These are phyloP conservation scores for Columba livia DNA, from an alignment of 2,113 vertebrate genomes.

Conservation along the genomic window DNA sequence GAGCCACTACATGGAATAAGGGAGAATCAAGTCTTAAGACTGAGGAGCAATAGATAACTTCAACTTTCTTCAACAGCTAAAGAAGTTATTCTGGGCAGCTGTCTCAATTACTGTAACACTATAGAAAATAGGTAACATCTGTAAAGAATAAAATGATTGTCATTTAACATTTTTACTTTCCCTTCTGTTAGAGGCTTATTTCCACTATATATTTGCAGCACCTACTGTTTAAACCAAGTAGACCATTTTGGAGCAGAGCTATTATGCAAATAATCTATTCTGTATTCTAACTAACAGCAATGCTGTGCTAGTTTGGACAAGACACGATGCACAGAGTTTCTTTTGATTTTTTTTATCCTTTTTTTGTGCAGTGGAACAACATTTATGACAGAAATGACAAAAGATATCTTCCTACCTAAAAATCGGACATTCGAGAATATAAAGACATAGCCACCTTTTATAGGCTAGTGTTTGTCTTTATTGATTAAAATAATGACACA, in stretches of 20 bases:
- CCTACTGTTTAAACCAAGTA: slow-evolving; percentile 10
- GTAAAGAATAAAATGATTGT: slow-evolving; percentile 1
- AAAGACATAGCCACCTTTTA: slow-evolving; percentile 15
- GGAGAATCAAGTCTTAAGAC: background rate
- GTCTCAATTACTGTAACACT: background rate
- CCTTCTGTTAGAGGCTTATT: slow-evolving; percentile 20
- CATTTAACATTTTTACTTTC: slow-evolving; percentile 28
- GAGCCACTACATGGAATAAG: background rate
- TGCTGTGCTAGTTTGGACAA: slow-evolving; percentile 33
- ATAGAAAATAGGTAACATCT: slow-evolving; percentile 8
- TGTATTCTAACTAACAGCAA: slow-evolving; percentile 24
- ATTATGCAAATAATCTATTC: slow-evolving; percentile 34
- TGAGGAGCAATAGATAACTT: background rate
- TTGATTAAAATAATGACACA: background rate
- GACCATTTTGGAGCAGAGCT: slow-evolving; percentile 37
- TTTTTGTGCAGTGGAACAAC: background rate
- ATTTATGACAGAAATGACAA: background rate
- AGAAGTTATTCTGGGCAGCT: slow-evolving; percentile 29
- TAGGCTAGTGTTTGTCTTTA: background rate
- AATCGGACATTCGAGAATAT: background rate
- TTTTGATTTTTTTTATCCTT: background rate
- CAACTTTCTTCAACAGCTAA: slow-evolving; percentile 16
- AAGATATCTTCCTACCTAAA: background rate
- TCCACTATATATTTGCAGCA: background rate
- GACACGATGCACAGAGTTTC: slow-evolving; percentile 7